phyloP scores from a whole-genome alignment of 2,113 vertebrate species.

The Pomatorhinus ruficollis region DNA sequence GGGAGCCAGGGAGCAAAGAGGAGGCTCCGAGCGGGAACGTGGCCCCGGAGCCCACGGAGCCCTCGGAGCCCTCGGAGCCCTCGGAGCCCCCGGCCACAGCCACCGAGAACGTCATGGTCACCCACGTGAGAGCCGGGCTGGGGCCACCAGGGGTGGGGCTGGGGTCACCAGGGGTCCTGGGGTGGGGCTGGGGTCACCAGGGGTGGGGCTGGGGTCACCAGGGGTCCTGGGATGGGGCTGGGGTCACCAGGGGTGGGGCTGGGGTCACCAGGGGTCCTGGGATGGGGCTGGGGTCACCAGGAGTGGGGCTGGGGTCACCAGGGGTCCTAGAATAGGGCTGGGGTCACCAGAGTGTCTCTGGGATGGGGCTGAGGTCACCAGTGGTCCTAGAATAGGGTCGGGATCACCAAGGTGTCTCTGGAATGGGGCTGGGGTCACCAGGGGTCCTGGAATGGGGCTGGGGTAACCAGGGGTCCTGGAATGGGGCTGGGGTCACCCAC shows the following conservation, averaged over 20 bases:
- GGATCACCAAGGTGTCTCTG: no score
- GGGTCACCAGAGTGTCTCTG: no score
- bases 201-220: no score
- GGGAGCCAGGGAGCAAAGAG: background rate
- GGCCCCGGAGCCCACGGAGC: background rate
- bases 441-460: no score
- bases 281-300: background rate
- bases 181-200: background rate
- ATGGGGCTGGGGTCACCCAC: no score
- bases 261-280: background rate
- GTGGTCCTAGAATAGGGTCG: no score
- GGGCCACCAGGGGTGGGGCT: background rate
- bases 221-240: no score
- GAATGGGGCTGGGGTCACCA: no score
- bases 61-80: background rate
- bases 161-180: no score
- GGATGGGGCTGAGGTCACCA: no score
- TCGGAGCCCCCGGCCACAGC: background rate
- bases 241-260: background rate
- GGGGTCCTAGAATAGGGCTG: background rate
- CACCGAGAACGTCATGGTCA: conserved; percentile 75
- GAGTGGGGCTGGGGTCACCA: background rate
- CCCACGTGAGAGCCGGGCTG: background rate
- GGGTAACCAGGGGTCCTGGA: no score
- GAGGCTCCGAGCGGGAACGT: conserved; percentile 48